phyloP scores from a whole-genome alignment of 2,888 invertebrate species.

The Apamea monoglypha region DNA sequence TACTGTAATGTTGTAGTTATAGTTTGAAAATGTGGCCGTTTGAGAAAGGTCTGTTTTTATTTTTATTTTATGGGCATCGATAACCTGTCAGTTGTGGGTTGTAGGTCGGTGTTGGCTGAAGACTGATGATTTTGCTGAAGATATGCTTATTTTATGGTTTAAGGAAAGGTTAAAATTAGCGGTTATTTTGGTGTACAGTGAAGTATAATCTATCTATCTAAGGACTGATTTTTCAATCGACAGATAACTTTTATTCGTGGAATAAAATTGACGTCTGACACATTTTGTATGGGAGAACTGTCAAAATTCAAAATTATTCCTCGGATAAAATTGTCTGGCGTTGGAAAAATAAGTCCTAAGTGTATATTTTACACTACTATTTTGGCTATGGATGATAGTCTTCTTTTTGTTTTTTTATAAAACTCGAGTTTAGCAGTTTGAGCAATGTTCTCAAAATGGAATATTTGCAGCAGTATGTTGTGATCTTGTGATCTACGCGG shows the following conservation, averaged over 20 bases:
- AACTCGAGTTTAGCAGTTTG: neutral
- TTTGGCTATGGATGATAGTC: neutral
- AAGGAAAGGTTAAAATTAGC: neutral
- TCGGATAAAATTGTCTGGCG: too few species aligned
- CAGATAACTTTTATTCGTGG: too few species aligned
- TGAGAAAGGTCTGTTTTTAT: neutral
- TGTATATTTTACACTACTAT: neutral
- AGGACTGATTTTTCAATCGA: too few species aligned
- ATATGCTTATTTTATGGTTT: too few species aligned
- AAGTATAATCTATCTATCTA: neutral
- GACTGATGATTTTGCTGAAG: neutral
- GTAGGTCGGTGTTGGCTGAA: neutral
- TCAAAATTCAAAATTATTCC: too few species aligned
- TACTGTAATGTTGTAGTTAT: conserved; percentile 78
- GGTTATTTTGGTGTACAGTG: neutral
- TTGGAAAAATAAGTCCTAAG: too few species aligned
- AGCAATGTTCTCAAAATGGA: neutral
- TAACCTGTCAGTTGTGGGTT: neutral
- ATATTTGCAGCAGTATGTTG: too few species aligned
- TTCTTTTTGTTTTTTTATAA: neutral
- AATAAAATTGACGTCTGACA: too few species aligned
- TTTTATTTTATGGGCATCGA: neutral
- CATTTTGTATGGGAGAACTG: too few species aligned
- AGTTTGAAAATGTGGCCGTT: conserved; percentile 29
- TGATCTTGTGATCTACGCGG: too few species aligned